Evolutionary conservation across 2,888 invertebrate species (phyloP).

Genomic region (Pyrrhia umbra): DNA sequence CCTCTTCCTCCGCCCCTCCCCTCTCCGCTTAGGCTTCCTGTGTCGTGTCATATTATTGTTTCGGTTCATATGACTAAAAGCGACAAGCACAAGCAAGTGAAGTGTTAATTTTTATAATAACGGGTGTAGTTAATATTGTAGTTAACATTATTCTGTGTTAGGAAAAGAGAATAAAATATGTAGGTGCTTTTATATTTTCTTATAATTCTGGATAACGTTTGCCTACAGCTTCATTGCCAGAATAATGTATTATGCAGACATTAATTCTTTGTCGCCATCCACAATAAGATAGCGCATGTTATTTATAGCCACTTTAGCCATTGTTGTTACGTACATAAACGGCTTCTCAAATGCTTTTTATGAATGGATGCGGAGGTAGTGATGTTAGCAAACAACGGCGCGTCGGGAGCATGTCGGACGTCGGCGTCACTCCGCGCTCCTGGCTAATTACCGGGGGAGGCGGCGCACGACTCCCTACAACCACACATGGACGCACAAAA

Average conservation of each 20-base stretch:
- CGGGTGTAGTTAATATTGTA: neutral
- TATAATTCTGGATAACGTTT: neutral
- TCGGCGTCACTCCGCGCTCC: constrained; percentile 57
- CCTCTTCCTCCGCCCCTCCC: constrained; percentile 27
- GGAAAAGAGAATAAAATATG: neutral
- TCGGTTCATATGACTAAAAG: constrained; percentile 13
- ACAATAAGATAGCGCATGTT: constrained; percentile 30
- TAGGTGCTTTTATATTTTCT: constrained; percentile 1
- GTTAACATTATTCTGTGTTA: neutral
- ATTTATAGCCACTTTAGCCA: constrained; percentile 57
- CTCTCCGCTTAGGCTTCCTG: constrained; percentile 20
- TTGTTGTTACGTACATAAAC: constrained; percentile 42
- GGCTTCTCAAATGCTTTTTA: constrained; percentile 57
- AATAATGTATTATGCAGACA: constrained; percentile 22
- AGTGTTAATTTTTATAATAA: neutral
- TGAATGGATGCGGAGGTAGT: constrained; percentile 63
- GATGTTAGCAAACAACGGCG: constrained; percentile 67
- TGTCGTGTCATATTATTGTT: constrained; percentile 43
- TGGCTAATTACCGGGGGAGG: constrained; percentile 73
- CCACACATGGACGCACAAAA: constrained; percentile 36
- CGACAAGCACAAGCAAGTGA: neutral
- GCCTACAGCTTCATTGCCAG: neutral
- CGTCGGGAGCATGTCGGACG: constrained; percentile 63
- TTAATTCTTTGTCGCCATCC: constrained; percentile 21
- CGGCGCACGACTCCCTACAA: constrained; percentile 27